phyloP scores from a whole-genome alignment of 2,113 vertebrate genomes.

The Ardeotis arabs region DNA sequence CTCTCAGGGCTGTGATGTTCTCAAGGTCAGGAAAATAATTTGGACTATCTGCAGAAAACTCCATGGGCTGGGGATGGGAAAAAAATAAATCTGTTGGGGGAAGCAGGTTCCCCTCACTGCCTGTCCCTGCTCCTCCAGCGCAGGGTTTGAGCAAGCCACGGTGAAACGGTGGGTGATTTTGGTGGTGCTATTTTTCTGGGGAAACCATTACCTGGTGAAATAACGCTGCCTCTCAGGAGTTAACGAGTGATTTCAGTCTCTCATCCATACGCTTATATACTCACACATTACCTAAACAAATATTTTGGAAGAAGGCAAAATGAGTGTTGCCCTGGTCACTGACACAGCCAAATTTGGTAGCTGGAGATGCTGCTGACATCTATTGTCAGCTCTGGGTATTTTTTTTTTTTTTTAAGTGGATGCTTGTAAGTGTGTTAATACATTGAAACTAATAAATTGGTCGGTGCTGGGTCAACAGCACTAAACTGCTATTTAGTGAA shows the following conservation, averaged over 20 bases:
- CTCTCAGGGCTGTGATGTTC: background rate
- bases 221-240: background rate
- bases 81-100: background rate
- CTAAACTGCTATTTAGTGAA: background rate
- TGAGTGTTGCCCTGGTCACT: background rate
- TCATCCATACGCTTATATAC: background rate
- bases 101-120: background rate
- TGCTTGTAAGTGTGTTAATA: background rate
- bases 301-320: background rate
- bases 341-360: fast-evolving
- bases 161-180: fast-evolving
- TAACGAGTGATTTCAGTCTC: background rate
- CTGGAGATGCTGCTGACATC: background rate
- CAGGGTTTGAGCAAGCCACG: fast-evolving
- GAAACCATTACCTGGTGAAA: background rate
- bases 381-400: slow-evolving; percentile 4
- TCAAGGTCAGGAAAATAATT: background rate
- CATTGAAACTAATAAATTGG: background rate
- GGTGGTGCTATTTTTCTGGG: background rate
- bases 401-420: too few species aligned
- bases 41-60: background rate
- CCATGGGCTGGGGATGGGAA: fast-evolving
- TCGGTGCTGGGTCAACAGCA: too few species aligned
- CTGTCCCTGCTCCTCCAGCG: background rate
- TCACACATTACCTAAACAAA: background rate